phyloP scores from a whole-genome alignment of 2,888 invertebrate species.

The Andrena minutula region DNA sequence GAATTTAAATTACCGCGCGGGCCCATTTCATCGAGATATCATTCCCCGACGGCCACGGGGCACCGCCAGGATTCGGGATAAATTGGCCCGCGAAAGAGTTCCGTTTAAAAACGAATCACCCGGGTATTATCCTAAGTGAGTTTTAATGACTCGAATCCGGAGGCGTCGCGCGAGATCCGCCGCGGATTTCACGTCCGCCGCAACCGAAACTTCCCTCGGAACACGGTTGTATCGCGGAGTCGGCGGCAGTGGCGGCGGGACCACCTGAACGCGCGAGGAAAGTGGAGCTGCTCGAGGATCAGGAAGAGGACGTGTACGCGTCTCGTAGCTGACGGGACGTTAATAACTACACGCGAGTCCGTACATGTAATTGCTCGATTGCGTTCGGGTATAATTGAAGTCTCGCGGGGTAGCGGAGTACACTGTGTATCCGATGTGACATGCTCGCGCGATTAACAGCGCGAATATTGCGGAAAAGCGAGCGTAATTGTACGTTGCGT shows the following conservation, averaged over 20 bases:
- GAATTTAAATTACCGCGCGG: conserved; percentile 50
- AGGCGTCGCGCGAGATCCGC: conserved; percentile 17
- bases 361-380: conserved; percentile 31
- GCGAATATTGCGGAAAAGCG: too few species aligned
- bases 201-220: conserved; percentile 4
- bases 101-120: conserved; percentile 75
- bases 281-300: conserved; percentile 24
- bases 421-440: conserved; percentile 4
- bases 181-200: conserved; percentile 28
- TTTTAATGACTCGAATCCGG: conserved; percentile 80
- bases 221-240: conserved; percentile 74
- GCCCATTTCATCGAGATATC: conserved; percentile 31
- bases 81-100: conserved; percentile 70
- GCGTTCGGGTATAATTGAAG: conserved; percentile 37
- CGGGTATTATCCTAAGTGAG: conserved; percentile 82
- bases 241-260: conserved; percentile 40
- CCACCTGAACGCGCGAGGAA: conserved; percentile 21
- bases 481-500: too few species aligned
- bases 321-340: conserved; percentile 30
- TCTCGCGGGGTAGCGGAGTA: conserved; percentile 9
- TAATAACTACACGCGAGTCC: conserved; percentile 21
- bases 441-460: background rate
- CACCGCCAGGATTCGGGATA: conserved; percentile 70
- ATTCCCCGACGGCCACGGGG: conserved; percentile 49
- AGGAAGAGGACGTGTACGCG: conserved; percentile 20